phyloP scores from a whole-genome alignment of 1,140 invertebrate genomes.

The Drosophila ohnishii region DNA sequence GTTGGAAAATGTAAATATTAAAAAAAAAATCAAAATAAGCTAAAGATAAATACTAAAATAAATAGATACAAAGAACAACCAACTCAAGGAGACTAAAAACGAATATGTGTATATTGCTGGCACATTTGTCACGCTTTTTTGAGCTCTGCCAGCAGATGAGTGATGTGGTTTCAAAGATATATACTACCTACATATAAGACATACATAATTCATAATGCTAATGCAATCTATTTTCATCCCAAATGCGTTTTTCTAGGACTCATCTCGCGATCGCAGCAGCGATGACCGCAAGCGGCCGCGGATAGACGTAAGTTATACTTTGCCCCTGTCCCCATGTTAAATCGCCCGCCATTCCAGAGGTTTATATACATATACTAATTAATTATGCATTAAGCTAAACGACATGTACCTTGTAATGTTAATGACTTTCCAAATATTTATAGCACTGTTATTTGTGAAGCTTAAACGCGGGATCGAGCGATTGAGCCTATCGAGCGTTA shows the following conservation, averaged over 20 bases:
- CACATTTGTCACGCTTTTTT: slow-evolving; percentile 2
- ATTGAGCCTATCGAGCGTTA: slow-evolving; percentile 62
- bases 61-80: background rate
- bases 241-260: slow-evolving; percentile 53
- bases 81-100: slow-evolving; percentile 2
- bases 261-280: slow-evolving; percentile 70
- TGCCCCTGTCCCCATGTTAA: slow-evolving; percentile 25
- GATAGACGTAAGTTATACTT: slow-evolving; percentile 75
- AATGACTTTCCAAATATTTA: slow-evolving; percentile 79
- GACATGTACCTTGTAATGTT: slow-evolving; percentile 67
- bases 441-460: slow-evolving; percentile 75
- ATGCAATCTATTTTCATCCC: slow-evolving; percentile 24
- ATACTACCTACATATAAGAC: background rate
- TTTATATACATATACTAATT: slow-evolving; percentile 19
- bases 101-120: background rate
- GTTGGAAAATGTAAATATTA: background rate
- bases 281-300: slow-evolving; percentile 76
- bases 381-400: slow-evolving; percentile 45
- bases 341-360: slow-evolving; percentile 31
- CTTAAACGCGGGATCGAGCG: slow-evolving; percentile 67
- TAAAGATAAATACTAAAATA: background rate
- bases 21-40: background rate
- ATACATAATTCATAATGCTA: slow-evolving; percentile 25
- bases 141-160: slow-evolving; percentile 24
- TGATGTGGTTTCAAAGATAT: slow-evolving; percentile 26